phyloP scores from a whole-genome alignment of 2,113 vertebrate species.

The Epinephelus moara region DNA sequence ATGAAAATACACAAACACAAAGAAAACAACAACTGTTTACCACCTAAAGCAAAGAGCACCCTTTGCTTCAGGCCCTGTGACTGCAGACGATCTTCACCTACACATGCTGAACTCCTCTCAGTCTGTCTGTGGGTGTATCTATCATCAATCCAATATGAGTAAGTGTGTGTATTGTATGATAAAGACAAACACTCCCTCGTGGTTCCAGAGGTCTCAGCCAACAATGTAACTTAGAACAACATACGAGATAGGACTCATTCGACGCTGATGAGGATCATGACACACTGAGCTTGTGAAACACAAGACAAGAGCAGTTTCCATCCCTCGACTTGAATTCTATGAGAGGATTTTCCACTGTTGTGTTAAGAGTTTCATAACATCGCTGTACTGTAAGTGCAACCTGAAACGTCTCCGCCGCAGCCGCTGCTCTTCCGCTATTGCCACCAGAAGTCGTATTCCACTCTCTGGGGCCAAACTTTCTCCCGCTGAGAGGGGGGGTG shows the following conservation, averaged over 20 bases:
- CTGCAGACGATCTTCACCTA: not conserved
- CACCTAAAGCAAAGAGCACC: not conserved
- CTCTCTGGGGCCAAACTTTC: constrained; percentile 50
- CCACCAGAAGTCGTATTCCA: constrained; percentile 45
- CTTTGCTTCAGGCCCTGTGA: not conserved
- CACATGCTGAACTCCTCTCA: not conserved
- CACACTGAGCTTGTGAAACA: constrained; percentile 6
- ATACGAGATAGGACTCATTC: not conserved
- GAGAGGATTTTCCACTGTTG: constrained; percentile 44
- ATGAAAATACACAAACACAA: too few relatives aligned
- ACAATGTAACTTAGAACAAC: constrained; percentile 12
- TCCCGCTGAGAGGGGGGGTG: constrained; percentile 37
- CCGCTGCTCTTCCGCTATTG: constrained; percentile 30
- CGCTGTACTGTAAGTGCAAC: constrained; percentile 29
- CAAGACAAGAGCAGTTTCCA: constrained; percentile 13
- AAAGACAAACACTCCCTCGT: not conserved
- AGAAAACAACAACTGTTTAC: too few relatives aligned
- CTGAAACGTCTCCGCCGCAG: constrained; percentile 48
- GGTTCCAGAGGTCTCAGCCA: constrained; percentile 15
- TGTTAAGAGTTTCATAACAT: constrained; percentile 36
- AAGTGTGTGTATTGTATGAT: not conserved
- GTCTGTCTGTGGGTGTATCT: not conserved
- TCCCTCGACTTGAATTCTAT: not conserved
- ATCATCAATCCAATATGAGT: not conserved
- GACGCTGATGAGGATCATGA: not conserved